These are phyloP conservation scores for Podotricha telesiphe DNA, from an alignment of 2,888 invertebrate genomes.

Conservation along the genomic window DNA sequence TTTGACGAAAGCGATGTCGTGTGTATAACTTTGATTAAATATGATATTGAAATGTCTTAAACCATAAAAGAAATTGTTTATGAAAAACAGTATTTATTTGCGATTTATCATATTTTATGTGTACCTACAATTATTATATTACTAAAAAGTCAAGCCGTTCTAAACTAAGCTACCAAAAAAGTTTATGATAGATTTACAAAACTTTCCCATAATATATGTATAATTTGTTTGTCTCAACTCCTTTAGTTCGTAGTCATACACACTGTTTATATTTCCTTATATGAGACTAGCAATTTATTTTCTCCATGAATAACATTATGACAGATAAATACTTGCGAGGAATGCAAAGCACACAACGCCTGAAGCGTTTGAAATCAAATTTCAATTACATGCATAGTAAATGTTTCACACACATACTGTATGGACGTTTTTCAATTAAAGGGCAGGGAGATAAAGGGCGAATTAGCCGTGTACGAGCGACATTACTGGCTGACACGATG, in stretches of 20 bases:
- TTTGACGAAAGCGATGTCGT: constrained; percentile 23
- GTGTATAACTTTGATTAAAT: constrained; percentile 24
- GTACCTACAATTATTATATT: no score
- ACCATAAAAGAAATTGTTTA: no score
- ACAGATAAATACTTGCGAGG: constrained; percentile 37
- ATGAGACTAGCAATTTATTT: constrained; percentile 33
- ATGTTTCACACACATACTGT: constrained; percentile 37
- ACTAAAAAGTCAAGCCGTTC: background rate
- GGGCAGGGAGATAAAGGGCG: constrained; percentile 33
- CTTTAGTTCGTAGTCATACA: background rate
- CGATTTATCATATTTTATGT: background rate
- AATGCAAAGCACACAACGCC: constrained; percentile 35
- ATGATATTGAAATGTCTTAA: background rate
- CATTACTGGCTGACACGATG: constrained; percentile 23
- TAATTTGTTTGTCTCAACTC: background rate
- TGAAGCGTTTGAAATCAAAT: constrained; percentile 46
- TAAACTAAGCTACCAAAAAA: no score
- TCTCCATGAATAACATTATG: constrained; percentile 35
- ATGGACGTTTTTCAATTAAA: constrained; percentile 49
- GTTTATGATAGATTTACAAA: background rate
- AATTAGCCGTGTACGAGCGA: constrained; percentile 28
- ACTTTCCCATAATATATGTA: background rate
- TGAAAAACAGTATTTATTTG: background rate
- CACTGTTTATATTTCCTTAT: constrained; percentile 8
- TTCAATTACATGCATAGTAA: constrained; percentile 45